Evolutionary conservation across 2,113 vertebrate genomes (phyloP), one percentile per base, ranked within the genome.

Genomic region (Halcyon malimbica): DNA sequence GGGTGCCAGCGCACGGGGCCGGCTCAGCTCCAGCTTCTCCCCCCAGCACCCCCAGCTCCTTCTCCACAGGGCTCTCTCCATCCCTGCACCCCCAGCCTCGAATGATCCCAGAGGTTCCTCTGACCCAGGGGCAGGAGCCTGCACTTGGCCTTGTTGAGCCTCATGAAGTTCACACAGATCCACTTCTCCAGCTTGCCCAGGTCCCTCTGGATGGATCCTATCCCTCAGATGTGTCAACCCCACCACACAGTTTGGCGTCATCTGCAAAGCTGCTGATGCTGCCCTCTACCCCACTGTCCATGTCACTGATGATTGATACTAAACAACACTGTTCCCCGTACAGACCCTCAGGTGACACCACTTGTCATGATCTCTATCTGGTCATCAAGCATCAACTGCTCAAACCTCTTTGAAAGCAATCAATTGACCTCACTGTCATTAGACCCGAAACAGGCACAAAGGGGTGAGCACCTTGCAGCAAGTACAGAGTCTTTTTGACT

Each of bases 371-470:
- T n/a, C 57, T n/a, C 19, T 33, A 23, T n/a, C 57, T 21, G 33
- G 33, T 23, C 57, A 59, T 59, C 33, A 13, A 35, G 33, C 57
- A n/a, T 21, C 46, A 68, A 29, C 48, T 17, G 54, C 68, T 82
- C 5, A 0, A 33, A 70, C 8, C 29, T 12, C 44, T 37, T 18
- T n/a, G 29, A 33, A 65, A 70, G 39, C 19, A 11, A 29, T 6
- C 21, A 23, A 2, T 28, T 11, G 69, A 70, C 28, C 24, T 46
- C 69, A 15, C 53, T 14, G 0, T 48, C 7, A 1, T 15, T 35
- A 62, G 39, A 23, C 35, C 7, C 1, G 0, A 82, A 77, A 44
- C 29, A 4, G 41, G 16, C 7, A 0, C 26, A 6, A 50, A 54
- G 44, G 39, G 17, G 10, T 10, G 28, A 41, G 62, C 20, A 23